phyloP scores from a whole-genome alignment of 92 coral and sea anemone species.

The Parazoanthus swiftii region DNA sequence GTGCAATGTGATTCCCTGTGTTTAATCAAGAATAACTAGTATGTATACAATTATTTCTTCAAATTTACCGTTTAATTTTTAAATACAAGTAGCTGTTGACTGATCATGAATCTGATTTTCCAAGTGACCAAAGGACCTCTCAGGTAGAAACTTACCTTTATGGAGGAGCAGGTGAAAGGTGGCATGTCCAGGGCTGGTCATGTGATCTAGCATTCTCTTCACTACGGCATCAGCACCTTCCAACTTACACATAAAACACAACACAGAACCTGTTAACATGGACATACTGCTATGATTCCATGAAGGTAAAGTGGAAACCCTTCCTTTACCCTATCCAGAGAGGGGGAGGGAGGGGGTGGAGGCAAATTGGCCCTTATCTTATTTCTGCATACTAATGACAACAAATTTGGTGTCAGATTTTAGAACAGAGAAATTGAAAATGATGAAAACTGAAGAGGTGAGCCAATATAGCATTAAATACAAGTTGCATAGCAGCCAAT shows the following conservation, averaged over 20 bases:
- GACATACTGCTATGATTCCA: background rate
- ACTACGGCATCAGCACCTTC: constrained; percentile 77
- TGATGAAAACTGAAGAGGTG: too few species aligned
- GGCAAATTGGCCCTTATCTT: too few species aligned
- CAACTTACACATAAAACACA: constrained; percentile 47
- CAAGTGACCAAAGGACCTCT: background rate
- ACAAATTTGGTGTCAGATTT: too few species aligned
- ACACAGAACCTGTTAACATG: background rate
- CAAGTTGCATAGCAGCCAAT: too few species aligned
- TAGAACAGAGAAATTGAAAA: too few species aligned
- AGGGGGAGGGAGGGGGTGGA: too few species aligned
- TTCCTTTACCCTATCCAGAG: too few species aligned
- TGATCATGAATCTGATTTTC: background rate
- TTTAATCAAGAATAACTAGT: background rate
- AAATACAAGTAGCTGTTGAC: background rate
- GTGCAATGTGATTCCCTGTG: constrained; percentile 80
- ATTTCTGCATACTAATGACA: too few species aligned
- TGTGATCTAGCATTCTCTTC: constrained; percentile 88
- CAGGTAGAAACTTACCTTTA: constrained; percentile 56
- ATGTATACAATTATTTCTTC: too few species aligned
- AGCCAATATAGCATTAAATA: too few species aligned
- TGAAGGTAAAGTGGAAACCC: too few species aligned
- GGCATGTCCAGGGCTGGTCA: constrained; percentile 67
- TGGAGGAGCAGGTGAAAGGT: constrained; percentile 59
- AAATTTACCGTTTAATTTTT: background rate